Conservation (phyloP, 2,888 invertebrate genomes). For the Pyrocoelia pectoralis region DNA sequence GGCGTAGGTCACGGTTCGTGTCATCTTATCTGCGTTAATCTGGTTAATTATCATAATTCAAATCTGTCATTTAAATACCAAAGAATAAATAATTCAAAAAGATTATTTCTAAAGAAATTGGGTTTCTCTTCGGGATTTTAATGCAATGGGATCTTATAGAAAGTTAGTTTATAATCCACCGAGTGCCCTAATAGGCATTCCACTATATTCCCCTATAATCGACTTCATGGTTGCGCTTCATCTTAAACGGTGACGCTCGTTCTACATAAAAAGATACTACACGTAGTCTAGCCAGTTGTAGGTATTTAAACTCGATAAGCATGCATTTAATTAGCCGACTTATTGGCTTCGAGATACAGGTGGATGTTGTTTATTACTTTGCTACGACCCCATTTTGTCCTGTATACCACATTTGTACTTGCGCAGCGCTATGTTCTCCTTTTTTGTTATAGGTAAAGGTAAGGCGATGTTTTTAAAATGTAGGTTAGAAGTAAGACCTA, state of each 20-base stretch:
- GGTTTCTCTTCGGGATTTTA: slow-evolving; percentile 5
- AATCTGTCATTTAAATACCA: too few species aligned
- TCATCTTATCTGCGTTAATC: too few species aligned
- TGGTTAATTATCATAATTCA: too few species aligned
- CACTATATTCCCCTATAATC: slow-evolving; percentile 7
- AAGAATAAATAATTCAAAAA: not conserved
- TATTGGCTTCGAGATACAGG: slow-evolving; percentile 39
- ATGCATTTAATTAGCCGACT: slow-evolving; percentile 34
- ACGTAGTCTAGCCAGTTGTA: slow-evolving; percentile 12
- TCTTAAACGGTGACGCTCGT: slow-evolving; percentile 15
- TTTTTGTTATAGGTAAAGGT: too few species aligned
- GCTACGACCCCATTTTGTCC: too few species aligned
- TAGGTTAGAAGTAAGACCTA: too few species aligned
- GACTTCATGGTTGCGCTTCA: slow-evolving; percentile 24
- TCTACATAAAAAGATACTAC: not conserved
- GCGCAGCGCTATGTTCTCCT: too few species aligned
- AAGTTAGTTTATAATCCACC: slow-evolving; percentile 7
- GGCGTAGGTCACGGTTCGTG: too few species aligned
- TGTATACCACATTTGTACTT: too few species aligned
- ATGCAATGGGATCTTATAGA: slow-evolving; percentile 10
- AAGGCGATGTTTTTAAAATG: too few species aligned
- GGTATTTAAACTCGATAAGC: slow-evolving; percentile 17
- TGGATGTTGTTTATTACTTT: slow-evolving; percentile 41
- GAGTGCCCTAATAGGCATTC: slow-evolving; percentile 5
- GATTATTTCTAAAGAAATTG: not conserved